Conservation (phyloP, 2,888 invertebrate genomes). For the Clistopyga incitator region DNA sequence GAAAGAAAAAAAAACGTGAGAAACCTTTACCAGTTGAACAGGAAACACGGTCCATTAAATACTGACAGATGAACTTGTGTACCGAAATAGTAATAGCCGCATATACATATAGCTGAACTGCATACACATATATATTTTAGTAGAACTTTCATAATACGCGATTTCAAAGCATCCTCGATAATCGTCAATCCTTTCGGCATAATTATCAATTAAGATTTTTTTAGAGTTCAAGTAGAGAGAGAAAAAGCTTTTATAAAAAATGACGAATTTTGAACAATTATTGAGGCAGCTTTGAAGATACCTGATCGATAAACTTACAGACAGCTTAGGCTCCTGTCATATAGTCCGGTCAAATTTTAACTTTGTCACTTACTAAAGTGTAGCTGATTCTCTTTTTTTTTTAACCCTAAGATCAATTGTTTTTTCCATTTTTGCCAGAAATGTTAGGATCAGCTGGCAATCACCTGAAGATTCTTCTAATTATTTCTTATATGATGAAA, state of each 20-base stretch:
- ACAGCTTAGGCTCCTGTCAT: constrained; percentile 75
- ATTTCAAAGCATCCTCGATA: constrained; percentile 71
- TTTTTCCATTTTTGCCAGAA: neutral
- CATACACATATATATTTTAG: constrained; percentile 82
- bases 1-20: constrained; percentile 32
- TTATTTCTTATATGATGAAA: too few relatives aligned
- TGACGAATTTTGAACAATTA: constrained; percentile 19
- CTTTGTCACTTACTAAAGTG: neutral
- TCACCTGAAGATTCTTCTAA: too few relatives aligned
- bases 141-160: constrained; percentile 80
- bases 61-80: constrained; percentile 76
- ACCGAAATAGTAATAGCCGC: constrained; percentile 79
- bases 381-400: neutral
- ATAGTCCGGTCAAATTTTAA: neutral
- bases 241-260: constrained; percentile 45
- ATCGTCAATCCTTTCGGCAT: neutral
- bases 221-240: neutral
- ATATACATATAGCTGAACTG: constrained; percentile 80
- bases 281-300: constrained; percentile 34
- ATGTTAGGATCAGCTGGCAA: too few relatives aligned
- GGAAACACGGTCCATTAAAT: constrained; percentile 76
- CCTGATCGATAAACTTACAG: constrained; percentile 72
- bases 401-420: neutral
- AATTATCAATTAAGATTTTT: constrained; percentile 12
- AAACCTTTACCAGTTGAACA: constrained; percentile 63